Conservation (phyloP, 2,888 invertebrate species). For the Agrochola macilenta region DNA sequence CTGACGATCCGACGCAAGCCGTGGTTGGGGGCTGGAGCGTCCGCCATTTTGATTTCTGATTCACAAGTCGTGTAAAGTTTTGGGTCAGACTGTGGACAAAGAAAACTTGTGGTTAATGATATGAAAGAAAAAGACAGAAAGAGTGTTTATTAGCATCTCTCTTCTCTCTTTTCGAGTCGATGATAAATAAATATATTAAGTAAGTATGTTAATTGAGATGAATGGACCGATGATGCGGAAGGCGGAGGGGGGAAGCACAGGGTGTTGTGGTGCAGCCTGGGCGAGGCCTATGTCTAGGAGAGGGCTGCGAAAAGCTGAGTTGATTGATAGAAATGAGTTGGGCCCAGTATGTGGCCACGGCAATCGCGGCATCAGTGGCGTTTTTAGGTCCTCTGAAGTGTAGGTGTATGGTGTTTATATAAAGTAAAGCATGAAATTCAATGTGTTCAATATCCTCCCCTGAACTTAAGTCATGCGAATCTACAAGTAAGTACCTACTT, state of each 20-base stretch:
- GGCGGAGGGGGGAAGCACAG: neutral
- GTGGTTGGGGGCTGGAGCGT: neutral
- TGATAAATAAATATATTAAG: neutral
- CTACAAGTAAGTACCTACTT: neutral
- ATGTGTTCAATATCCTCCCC: neutral
- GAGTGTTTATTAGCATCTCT: neutral
- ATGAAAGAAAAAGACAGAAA: neutral
- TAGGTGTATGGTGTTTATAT: neutral
- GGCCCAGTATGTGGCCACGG: neutral
- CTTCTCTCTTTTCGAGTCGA: neutral
- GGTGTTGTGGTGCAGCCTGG: neutral
- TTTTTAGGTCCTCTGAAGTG: neutral
- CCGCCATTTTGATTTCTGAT: conserved; percentile 14
- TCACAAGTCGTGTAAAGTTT: neutral
- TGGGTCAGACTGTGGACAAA: conserved; percentile 21
- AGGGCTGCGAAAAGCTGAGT: neutral
- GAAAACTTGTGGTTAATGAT: neutral
- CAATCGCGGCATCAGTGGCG: neutral
- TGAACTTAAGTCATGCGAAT: too few species aligned
- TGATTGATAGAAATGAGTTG: neutral
- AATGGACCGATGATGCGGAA: neutral
- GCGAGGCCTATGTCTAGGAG: neutral
- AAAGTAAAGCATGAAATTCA: neutral
- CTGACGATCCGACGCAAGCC: neutral
- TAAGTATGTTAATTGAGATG: neutral